Conservation (phyloP, 2,113 vertebrate species). For the Pelobates fuscus region DNA sequence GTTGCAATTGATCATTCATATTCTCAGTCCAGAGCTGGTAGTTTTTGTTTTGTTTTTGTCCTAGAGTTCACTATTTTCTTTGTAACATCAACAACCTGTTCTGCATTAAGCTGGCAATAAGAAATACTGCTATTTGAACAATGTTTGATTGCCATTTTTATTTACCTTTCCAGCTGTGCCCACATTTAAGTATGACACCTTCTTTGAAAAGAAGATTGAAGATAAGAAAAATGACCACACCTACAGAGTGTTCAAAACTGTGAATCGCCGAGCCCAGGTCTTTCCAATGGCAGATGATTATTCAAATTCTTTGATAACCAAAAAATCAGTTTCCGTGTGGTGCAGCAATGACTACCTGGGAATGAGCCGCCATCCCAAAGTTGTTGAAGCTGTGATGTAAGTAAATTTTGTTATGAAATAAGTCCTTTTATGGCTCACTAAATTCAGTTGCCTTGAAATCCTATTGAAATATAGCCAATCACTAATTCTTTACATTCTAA, state of each 20-base stretch:
- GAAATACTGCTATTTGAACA: too few species aligned
- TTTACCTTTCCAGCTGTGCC: slow-evolving; percentile 66
- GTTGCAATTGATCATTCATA: too few species aligned
- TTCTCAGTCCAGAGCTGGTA: too few species aligned
- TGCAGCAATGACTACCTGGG: slow-evolving; percentile 98
- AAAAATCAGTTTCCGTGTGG: slow-evolving; percentile 91
- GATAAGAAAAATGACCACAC: slow-evolving; percentile 93
- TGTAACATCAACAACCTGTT: too few species aligned
- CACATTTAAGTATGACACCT: slow-evolving; percentile 88
- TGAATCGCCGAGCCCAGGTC: slow-evolving; percentile 83
- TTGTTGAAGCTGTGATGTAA: slow-evolving; percentile 87
- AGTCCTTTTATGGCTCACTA: too few species aligned
- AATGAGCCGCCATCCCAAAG: slow-evolving; percentile 92
- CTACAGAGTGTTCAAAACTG: slow-evolving; percentile 94
- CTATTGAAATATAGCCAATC: too few species aligned
- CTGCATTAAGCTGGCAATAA: too few species aligned
- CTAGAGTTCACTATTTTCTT: too few species aligned
- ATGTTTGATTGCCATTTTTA: too few species aligned
- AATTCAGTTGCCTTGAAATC: too few species aligned
- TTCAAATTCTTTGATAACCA: slow-evolving; percentile 74
- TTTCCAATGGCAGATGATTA: slow-evolving; percentile 97
- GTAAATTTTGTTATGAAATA: slow-evolving; percentile 57
- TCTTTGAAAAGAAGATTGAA: slow-evolving; percentile 95
- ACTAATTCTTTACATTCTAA: too few species aligned
- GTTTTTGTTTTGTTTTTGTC: too few species aligned